These are phyloP conservation scores for Sinentomon sp. DNA, from an alignment of 2,888 invertebrate genomes.

Conservation along the genomic window DNA sequence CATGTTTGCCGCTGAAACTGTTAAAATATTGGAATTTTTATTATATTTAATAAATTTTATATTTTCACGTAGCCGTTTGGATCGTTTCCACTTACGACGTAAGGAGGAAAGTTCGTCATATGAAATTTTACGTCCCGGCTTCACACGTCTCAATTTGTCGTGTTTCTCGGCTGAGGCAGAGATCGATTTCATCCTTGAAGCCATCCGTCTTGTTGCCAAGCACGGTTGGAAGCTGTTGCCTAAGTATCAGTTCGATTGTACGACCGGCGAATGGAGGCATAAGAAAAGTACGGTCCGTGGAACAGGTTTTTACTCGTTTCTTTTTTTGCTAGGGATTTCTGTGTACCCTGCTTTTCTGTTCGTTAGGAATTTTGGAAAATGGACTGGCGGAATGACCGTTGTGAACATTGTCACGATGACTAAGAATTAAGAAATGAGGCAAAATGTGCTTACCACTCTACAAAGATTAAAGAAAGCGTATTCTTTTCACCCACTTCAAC, in stretches of 20 bases:
- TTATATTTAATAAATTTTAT: conserved; percentile 4
- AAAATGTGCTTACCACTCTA: no score
- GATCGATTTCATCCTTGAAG: conserved; percentile 51
- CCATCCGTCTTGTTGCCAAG: conserved; percentile 57
- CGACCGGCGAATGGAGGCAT: no score
- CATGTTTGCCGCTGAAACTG: neutral
- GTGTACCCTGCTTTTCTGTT: no score
- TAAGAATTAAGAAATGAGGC: no score
- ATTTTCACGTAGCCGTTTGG: conserved; percentile 23
- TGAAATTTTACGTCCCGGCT: conserved; percentile 58
- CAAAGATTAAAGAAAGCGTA: no score
- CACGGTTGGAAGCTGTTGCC: conserved; percentile 26
- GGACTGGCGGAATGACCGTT: no score
- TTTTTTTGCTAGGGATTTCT: no score
- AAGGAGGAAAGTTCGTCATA: conserved; percentile 25
- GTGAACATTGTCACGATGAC: no score
- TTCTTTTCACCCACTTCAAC: no score
- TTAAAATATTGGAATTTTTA: conserved; percentile 1
- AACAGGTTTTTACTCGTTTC: no score
- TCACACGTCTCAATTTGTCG: conserved; percentile 54
- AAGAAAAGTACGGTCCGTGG: no score
- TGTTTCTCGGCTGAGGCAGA: conserved; percentile 56
- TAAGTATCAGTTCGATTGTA: conserved; percentile 8
- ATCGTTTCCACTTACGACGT: conserved; percentile 25
- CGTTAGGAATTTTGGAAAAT: no score